phyloP scores from a whole-genome alignment of 2,888 invertebrate species.

The Timandra comae region DNA sequence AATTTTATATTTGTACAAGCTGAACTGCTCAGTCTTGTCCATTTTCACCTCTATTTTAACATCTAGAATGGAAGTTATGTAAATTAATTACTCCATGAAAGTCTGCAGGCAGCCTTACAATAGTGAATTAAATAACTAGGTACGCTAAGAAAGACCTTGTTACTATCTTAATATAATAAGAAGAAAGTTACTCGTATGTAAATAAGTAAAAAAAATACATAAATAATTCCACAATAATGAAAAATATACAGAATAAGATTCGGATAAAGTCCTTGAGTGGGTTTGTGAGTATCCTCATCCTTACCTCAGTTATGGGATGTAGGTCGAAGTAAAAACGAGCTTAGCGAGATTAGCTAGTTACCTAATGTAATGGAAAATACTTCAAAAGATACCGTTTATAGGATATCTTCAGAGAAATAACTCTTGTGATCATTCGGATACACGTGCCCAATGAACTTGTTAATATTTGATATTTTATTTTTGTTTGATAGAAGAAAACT shows the following conservation, averaged over 20 bases:
- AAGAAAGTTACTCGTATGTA: too few relatives aligned
- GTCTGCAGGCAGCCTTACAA: too few relatives aligned
- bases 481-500: too few relatives aligned
- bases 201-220: too few relatives aligned
- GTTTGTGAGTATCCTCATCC: constrained; percentile 37
- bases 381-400: constrained; percentile 42
- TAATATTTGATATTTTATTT: constrained; percentile 7
- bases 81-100: background rate
- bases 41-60: too few relatives aligned
- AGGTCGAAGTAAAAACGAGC: constrained; percentile 35
- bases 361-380: constrained; percentile 59
- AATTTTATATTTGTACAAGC: too few relatives aligned
- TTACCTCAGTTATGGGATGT: constrained; percentile 20
- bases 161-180: too few relatives aligned
- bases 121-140: too few relatives aligned
- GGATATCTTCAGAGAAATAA: constrained; percentile 28
- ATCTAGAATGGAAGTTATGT: too few relatives aligned
- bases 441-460: constrained; percentile 17
- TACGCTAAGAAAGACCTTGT: too few relatives aligned
- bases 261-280: constrained; percentile 35
- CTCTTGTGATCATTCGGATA: constrained; percentile 28
- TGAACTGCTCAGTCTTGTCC: too few relatives aligned
- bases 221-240: too few relatives aligned
- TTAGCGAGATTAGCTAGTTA: constrained; percentile 50
- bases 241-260: constrained; percentile 46